These are phyloP conservation scores for fruit fly (Drosophila melanogaster) DNA, from an alignment of 1,140 invertebrate genomes.

Conservation along the genomic window Release_6_plus_ISO1_MT NT_033779.5:11191501-11192000, in stretches of 20 bases:
- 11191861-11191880: constrained; percentile 34
- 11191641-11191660: constrained; percentile 16
- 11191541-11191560: background rate
- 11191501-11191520: background rate
- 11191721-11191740: constrained; percentile 3
- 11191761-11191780: constrained; percentile 77
- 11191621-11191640: constrained; percentile 48
- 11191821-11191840: constrained; percentile 70
- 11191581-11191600: background rate
- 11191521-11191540: background rate
- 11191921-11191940: constrained; percentile 25
- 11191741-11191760: constrained; percentile 42
- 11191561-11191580: background rate
- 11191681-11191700: constrained; percentile 63
- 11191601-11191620: constrained; percentile 12
- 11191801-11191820: constrained; percentile 45
- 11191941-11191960: constrained; percentile 50
- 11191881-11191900: constrained; percentile 31
- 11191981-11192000: constrained; percentile 73
- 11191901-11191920: constrained; percentile 58
- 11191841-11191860: constrained; percentile 71
- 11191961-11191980: constrained; percentile 44
- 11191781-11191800: constrained; percentile 71
- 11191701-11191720: constrained; percentile 24
- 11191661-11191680: constrained; percentile 28